These are phyloP conservation scores for Lethocerus indicus DNA, from an alignment of 1,140 invertebrate species.

Conservation along the genomic window DNA sequence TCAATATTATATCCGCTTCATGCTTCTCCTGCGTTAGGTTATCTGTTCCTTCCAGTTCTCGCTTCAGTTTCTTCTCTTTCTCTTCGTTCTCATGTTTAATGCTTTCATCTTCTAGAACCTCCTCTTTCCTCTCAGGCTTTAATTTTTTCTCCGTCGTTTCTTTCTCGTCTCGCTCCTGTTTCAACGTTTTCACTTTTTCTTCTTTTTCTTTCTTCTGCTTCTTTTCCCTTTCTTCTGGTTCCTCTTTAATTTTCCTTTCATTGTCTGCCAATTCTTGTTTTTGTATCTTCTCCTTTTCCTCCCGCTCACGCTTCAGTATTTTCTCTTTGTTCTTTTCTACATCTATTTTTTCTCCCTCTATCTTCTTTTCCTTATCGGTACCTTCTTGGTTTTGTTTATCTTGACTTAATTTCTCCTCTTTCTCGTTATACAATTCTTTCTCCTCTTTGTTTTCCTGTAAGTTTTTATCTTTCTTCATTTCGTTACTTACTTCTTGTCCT, in stretches of 20 bases:
- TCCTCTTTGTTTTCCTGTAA: constrained; percentile 4
- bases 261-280: constrained; percentile 10
- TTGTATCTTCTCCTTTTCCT: constrained; percentile 1
- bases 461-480: constrained; percentile 7
- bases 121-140: constrained; percentile 5
- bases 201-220: constrained; percentile 5
- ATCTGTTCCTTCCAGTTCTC: constrained; percentile 4
- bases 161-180: constrained; percentile 8
- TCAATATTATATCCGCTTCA: background rate
- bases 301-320: constrained; percentile 2
- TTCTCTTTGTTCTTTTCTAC: background rate
- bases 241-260: constrained; percentile 11
- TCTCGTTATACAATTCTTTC: constrained; percentile 7
- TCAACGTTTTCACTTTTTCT: constrained; percentile 10
- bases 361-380: background rate
- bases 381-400: constrained; percentile 1
- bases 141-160: constrained; percentile 3
- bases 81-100: constrained; percentile 13
- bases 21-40: no score
- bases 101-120: constrained; percentile 14
- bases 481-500: background rate
- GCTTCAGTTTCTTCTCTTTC: constrained; percentile 8
- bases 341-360: constrained; percentile 4
- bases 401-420: background rate
- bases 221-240: constrained; percentile 11